Conservation (phyloP, 64 coral and sea anemone genomes). For the Trachythela sp. region DNA sequence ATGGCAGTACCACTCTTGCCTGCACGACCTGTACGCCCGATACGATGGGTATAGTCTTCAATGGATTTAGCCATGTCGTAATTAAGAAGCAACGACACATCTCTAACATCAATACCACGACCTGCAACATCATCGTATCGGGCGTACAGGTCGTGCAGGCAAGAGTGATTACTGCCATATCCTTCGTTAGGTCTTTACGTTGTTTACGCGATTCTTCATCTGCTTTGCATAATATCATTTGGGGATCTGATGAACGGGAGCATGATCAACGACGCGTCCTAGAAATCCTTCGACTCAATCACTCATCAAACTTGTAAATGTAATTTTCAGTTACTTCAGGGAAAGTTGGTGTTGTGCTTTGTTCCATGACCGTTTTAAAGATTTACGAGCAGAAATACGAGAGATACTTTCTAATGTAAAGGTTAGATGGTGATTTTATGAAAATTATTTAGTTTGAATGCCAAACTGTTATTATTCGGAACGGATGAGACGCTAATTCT, state of each 20-base stretch:
- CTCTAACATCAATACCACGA: conserved; percentile 99
- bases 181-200: too few species aligned
- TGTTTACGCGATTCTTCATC: too few species aligned
- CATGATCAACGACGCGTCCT: too few species aligned
- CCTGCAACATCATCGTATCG: conserved; percentile 99
- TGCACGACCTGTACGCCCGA: conserved; percentile 89
- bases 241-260: too few species aligned
- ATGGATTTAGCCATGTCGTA: conserved; percentile 99
- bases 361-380: conserved; percentile 94
- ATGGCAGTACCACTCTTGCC: conserved; percentile 90
- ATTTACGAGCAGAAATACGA: conserved; percentile 79
- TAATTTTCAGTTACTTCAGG: conserved; percentile 65
- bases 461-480: not conserved
- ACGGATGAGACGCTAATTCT: not conserved
- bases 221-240: too few species aligned
- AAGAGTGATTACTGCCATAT: too few species aligned
- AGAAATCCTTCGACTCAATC: too few species aligned
- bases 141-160: too few species aligned
- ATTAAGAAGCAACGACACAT: conserved; percentile 92
- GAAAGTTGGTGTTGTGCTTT: conserved; percentile 86
- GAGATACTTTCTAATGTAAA: conserved; percentile 73
- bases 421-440: conserved; percentile 36
- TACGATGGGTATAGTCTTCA: conserved; percentile 98
- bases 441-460: too few species aligned
- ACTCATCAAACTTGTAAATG: too few species aligned